A percentile compares a stretch with the other conserved stretches of the same genome.
phyloP scores from a whole-genome alignment of 2,888 invertebrate species.

The Oscheius sp. region DNA sequence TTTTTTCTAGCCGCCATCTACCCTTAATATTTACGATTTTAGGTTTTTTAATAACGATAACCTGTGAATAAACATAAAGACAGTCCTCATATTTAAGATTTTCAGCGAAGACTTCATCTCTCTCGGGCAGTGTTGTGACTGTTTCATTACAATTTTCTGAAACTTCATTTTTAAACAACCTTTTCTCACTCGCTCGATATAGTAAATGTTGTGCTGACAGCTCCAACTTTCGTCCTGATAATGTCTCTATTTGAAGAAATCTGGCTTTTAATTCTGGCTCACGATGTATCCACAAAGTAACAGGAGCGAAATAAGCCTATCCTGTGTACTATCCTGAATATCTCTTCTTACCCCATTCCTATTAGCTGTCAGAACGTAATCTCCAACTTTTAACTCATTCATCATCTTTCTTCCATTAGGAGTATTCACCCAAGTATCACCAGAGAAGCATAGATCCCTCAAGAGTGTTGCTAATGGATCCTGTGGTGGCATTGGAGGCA shows the following conservation, averaged over 20 bases:
- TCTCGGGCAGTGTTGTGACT: neutral
- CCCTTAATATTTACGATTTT: neutral
- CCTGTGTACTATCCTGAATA: conserved; percentile 40
- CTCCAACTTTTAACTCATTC: conserved; percentile 44
- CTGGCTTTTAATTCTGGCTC: conserved; percentile 34
- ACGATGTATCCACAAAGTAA: conserved; percentile 13
- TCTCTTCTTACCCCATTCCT: conserved; percentile 12
- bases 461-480: neutral
- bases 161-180: neutral
- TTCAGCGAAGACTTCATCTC: conserved; percentile 37
- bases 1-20: neutral
- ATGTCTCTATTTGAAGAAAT: neutral
- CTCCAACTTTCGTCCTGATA: conserved; percentile 39
- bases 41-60: neutral
- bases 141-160: neutral
- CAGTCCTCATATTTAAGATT: conserved; percentile 42
- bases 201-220: conserved; percentile 42
- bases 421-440: conserved; percentile 48
- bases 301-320: conserved; percentile 40
- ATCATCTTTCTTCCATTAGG: conserved; percentile 44
- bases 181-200: conserved; percentile 24
- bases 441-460: conserved; percentile 44
- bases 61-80: conserved; percentile 36
- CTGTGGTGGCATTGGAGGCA: neutral
- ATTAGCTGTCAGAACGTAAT: conserved; percentile 44